phyloP scores from a whole-genome alignment of 2,113 vertebrate species.

The Megaceryle torquata region DNA sequence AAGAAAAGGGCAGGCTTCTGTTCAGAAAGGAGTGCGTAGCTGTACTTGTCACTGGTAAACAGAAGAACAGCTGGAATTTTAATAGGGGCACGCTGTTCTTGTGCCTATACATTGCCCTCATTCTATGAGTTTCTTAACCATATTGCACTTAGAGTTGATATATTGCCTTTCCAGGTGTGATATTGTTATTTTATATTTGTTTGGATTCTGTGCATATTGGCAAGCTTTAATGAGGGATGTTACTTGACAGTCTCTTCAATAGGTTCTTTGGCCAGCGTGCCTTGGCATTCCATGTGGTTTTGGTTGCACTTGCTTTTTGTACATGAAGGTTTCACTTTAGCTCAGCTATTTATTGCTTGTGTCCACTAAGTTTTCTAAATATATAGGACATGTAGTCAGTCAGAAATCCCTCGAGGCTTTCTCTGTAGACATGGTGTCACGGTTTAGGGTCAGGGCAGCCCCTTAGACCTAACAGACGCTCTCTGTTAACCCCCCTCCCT shows the following conservation, averaged over 20 bases:
- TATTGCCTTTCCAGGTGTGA: not conserved
- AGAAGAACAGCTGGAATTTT: not conserved
- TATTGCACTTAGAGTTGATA: not conserved
- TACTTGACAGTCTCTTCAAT: not conserved
- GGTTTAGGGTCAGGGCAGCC: too few relatives aligned
- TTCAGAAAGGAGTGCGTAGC: fast-evolving
- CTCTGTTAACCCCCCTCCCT: too few relatives aligned
- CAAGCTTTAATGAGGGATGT: not conserved
- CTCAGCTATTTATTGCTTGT: not conserved
- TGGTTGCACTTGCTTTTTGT: not conserved
- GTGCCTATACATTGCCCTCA: fast-evolving
- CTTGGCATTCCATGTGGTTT: not conserved
- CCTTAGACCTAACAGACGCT: too few relatives aligned
- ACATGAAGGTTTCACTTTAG: not conserved
- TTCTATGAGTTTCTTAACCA: not conserved
- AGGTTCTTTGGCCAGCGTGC: not conserved
- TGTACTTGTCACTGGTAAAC: not conserved
- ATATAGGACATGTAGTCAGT: not conserved
- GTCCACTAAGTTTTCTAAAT: not conserved
- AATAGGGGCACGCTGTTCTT: not conserved
- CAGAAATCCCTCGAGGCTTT: not conserved
- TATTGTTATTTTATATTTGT: not conserved
- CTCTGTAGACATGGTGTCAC: not conserved
- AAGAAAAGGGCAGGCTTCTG: not conserved
- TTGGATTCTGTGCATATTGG: not conserved